Evolutionary conservation across 2,113 vertebrate species (phyloP), one percentile per base, ranked within the genome.

Genomic region (Mastomys natalensis): DNA sequence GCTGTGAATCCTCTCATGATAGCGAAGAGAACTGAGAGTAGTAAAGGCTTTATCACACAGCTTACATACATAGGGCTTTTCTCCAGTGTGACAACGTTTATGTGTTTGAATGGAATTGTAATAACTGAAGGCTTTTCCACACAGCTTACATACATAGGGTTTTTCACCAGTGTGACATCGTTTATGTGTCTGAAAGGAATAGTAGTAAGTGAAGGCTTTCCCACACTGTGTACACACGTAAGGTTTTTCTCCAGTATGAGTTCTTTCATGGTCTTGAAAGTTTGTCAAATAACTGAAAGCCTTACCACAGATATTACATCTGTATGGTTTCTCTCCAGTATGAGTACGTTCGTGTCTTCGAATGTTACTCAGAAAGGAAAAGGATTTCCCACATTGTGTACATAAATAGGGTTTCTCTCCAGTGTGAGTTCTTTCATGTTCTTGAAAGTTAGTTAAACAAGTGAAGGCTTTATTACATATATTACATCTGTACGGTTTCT

Each of bases 401-500:
- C 90, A 92, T 13, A 85, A 70, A 85, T 84, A 85, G 40, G 80
- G 90, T 48, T 92, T 92, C 53, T 92, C 53, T 73, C 68, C 90
- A 48, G 66, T 92, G 53, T 92, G 80, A 85, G 51, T 92, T 85
- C 78, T 84, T 85, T 73, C 53, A 85, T 92, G 90, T 60, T 58
- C 53, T 43, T 84, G 43, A 73, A 92, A 58, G 53, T 31, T 45
- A 85, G 53, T 60, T 12, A 70, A 84, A n/a, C 80, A 62, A 73
- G 19, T 73, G n/a, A 92, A 92, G 31, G 51, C 21, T 73, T 92
- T 92, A 22, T 10, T 66, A 45, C 77, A 82, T 2, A 22, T 22
- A 34, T 45, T 82, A 60, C 90, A 91, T 15, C 7, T 53, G 62
- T 81, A 81, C 4, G 89, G 89, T 10, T 68, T 91, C 77, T 91